Conservation (phyloP, 2,888 invertebrate species). For the Cheilosia urbana region DNA sequence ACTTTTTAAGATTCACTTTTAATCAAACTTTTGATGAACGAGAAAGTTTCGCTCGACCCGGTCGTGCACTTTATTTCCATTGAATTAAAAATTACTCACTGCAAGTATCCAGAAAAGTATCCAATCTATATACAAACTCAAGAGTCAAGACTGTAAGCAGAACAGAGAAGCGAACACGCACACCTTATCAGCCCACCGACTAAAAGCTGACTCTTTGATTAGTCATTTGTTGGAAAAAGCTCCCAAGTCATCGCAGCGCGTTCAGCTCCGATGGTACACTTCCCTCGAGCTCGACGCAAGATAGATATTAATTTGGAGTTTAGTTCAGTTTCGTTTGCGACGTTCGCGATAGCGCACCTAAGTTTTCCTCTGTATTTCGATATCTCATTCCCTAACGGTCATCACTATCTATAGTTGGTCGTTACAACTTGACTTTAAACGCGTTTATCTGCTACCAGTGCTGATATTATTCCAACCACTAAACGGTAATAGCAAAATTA, state of each 20-base stretch:
- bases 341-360: constrained; percentile 78
- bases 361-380: constrained; percentile 13
- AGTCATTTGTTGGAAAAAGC: constrained; percentile 29
- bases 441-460: constrained; percentile 40
- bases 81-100: neutral
- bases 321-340: constrained; percentile 80
- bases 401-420: constrained; percentile 24
- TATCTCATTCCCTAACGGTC: constrained; percentile 42
- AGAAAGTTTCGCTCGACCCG: too few species aligned
- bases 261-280: constrained; percentile 30
- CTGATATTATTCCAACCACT: constrained; percentile 30
- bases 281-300: neutral
- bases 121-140: neutral
- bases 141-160: constrained; percentile 1
- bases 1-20: too few species aligned
- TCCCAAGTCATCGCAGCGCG: constrained; percentile 41
- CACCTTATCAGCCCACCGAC: constrained; percentile 2
- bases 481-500: constrained; percentile 44
- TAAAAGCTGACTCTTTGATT: constrained; percentile 47
- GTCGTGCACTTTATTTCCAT: too few species aligned
- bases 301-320: constrained; percentile 49
- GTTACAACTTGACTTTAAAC: constrained; percentile 25
- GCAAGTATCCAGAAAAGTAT: constrained; percentile 11
- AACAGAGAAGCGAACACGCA: too few species aligned
- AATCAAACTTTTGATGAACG: too few species aligned